phyloP scores from a whole-genome alignment of 2,797 vertebrate species.

The Hippocampus kuda region DNA sequence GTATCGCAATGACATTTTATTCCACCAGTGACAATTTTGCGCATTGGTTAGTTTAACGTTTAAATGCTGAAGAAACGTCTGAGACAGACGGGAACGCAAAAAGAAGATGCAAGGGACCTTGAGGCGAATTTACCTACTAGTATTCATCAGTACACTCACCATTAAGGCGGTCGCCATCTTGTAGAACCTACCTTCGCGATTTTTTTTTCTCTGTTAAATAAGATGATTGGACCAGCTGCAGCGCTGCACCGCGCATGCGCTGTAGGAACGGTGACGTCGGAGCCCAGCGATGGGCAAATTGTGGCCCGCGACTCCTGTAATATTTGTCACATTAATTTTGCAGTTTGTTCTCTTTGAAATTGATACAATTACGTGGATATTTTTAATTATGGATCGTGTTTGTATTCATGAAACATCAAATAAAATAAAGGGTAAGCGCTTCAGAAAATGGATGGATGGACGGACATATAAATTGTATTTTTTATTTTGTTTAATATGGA shows the following conservation, averaged over 20 bases:
- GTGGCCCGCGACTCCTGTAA: too few relatives aligned
- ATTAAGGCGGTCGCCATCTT: slow-evolving; percentile 94
- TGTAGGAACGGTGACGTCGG: background rate
- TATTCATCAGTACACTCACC: slow-evolving; percentile 70
- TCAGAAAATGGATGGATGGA: too few relatives aligned
- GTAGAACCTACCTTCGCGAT: slow-evolving; percentile 46
- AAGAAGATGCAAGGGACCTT: background rate
- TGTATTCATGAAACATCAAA: too few relatives aligned
- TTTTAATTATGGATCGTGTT: too few relatives aligned
- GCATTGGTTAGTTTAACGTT: background rate
- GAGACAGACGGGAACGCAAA: background rate
- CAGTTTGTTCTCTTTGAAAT: background rate
- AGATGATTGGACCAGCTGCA: slow-evolving; percentile 64
- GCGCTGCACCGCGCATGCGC: slow-evolving; percentile 37
- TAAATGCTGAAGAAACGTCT: background rate
- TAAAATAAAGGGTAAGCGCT: too few relatives aligned
- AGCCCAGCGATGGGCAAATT: background rate
- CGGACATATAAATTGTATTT: too few relatives aligned
- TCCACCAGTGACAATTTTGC: background rate
- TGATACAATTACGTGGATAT: too few relatives aligned
- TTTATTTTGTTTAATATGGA: too few relatives aligned
- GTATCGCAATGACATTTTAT: background rate
- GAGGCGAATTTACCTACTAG: background rate
- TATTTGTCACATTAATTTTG: background rate
- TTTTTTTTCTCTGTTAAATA: slow-evolving; percentile 55